Evolutionary conservation across 2,113 vertebrate species (phyloP), one percentile per base, ranked within the genome.

Genomic region (Struthio camelus): DNA sequence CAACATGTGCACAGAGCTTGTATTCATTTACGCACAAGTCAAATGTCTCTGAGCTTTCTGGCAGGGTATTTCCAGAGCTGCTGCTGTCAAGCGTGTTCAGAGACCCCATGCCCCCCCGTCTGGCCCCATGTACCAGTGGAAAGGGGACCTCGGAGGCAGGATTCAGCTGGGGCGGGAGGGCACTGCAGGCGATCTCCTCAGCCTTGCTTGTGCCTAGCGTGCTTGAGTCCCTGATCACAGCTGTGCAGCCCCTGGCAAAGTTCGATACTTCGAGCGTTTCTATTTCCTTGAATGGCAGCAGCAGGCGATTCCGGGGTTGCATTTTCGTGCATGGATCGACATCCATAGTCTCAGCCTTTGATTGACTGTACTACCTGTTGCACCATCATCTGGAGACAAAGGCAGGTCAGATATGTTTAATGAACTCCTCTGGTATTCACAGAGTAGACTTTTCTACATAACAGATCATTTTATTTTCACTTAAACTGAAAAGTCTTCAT

Each of bases 201-300:
- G 50, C 25, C 51, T 30, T 28, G 50, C 50, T 38, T 53, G 19
- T 1, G 1, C 58, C 10, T 67, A 34, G 40, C 48, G 36, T 9
- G 2, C 30, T 42, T 2, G 0, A 4, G 7, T 10, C 20, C 48
- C 42, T n/a, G 24, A 6, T 1, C 1, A 4, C 1, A 0, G 9
- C 24, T 1, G 9, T 42, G 58, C 36, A 73, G 64, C 25, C 71
- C 28, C 25, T n/a, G 28, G 28, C 16, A 46, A 1, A 27, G 10
- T 1, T 14, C 0, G 1, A 4, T 1, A 7, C 16, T 24, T 27
- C 8, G 72, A 70, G 36, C 23, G 17, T 14, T 16, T 40, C 36
- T 44, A 6, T 19, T 0, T 0, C 17, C 11, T 4, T 2, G 1
- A 14, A 54, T 3, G 1, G n/a, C 3, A 20, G 0, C 0, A 0